Conservation (phyloP, 2,113 vertebrate genomes). For the Synchiropus splendidus region DNA sequence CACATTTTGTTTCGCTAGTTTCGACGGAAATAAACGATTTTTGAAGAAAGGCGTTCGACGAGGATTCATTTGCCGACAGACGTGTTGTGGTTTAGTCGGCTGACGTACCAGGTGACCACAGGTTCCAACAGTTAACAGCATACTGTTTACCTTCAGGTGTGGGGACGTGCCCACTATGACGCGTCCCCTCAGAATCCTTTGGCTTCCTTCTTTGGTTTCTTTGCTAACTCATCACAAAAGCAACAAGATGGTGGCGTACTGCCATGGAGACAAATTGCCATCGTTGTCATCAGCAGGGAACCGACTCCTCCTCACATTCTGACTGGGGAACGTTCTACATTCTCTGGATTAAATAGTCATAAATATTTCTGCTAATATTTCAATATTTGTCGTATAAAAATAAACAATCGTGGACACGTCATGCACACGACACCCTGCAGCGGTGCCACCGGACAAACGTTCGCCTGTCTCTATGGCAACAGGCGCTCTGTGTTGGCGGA, state of each 20-base stretch:
- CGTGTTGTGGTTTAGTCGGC: too few relatives aligned
- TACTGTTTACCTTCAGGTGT: too few relatives aligned
- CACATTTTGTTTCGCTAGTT: too few relatives aligned
- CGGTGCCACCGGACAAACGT: neutral
- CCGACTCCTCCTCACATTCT: slow-evolving; percentile 34
- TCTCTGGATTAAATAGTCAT: slow-evolving; percentile 54
- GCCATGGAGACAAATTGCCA: slow-evolving; percentile 23
- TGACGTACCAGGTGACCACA: too few relatives aligned
- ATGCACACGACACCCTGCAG: slow-evolving; percentile 39
- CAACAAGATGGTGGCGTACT: slow-evolving; percentile 9
- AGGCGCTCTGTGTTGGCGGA: neutral
- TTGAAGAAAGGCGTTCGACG: too few relatives aligned
- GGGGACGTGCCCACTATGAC: neutral
- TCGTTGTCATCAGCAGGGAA: slow-evolving; percentile 24
- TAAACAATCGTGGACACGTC: slow-evolving; percentile 63
- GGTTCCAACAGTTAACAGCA: too few relatives aligned
- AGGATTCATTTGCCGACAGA: too few relatives aligned
- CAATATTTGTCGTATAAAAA: slow-evolving; percentile 64
- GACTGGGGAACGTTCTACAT: slow-evolving; percentile 24
- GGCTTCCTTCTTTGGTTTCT: neutral
- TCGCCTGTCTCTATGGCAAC: neutral
- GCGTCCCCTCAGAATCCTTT: neutral
- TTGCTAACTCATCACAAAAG: neutral
- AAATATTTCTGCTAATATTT: slow-evolving; percentile 27
- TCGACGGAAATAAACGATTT: too few relatives aligned